phyloP scores from a whole-genome alignment of 2,797 vertebrate species.

The Nyctibius grandis region DNA sequence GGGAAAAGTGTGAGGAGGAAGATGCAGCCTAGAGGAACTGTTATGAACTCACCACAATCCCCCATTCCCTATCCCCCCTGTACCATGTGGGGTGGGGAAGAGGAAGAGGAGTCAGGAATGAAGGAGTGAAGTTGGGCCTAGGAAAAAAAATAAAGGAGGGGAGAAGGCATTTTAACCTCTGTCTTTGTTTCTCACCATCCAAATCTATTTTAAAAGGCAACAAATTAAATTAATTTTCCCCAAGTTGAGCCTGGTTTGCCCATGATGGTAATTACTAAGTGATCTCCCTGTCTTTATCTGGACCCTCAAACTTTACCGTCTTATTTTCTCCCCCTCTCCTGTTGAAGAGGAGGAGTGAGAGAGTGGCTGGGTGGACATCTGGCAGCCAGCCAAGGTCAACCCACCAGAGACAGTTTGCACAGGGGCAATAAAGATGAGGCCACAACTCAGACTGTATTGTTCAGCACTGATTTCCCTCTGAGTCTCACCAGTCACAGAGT shows the following conservation, averaged over 20 bases:
- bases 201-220: neutral
- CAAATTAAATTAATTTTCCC: neutral
- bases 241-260: neutral
- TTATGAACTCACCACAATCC: neutral
- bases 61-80: neutral
- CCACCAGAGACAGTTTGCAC: neutral
- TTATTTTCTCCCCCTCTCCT: neutral
- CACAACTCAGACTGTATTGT: neutral
- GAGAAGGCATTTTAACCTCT: neutral
- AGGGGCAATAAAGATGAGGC: neutral
- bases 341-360: neutral
- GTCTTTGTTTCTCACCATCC: neutral
- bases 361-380: neutral
- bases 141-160: neutral
- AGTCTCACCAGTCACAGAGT: neutral
- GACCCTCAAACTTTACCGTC: neutral
- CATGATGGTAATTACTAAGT: neutral
- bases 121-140: neutral
- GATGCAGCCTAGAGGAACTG: neutral
- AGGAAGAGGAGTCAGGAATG: neutral
- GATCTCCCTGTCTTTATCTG: neutral
- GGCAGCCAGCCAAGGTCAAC: neutral
- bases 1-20: neutral
- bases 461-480: neutral
- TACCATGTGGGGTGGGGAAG: neutral